Percentiles rank a stretch among this genome's conserved stretches.
phyloP scores from a whole-genome alignment of 2,888 invertebrate genomes.

The Pemphredon lugubris region DNA sequence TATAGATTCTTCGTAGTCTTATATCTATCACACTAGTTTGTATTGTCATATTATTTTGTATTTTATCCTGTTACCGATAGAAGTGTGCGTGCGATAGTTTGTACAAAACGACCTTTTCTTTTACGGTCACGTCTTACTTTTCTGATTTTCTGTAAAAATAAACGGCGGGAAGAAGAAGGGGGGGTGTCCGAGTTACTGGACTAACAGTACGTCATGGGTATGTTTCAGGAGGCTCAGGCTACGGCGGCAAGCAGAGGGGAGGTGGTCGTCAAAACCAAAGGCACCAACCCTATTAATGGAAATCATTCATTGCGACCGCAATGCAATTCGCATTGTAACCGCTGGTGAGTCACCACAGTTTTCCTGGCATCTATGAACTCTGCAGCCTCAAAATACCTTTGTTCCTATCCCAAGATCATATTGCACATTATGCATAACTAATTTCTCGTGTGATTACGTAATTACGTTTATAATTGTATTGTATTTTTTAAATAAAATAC shows the following conservation, averaged over 20 bases:
- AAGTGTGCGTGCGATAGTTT: slow-evolving; percentile 73
- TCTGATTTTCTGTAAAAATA: slow-evolving; percentile 48
- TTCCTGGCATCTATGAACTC: slow-evolving; percentile 52
- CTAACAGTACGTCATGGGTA: slow-evolving; percentile 77
- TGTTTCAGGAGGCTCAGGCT: slow-evolving; percentile 84
- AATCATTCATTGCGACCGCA: slow-evolving; percentile 78
- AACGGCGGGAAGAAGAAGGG: slow-evolving; percentile 47
- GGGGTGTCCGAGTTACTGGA: slow-evolving; percentile 62
- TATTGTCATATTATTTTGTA: slow-evolving; percentile 53
- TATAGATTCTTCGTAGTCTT: slow-evolving; percentile 75
- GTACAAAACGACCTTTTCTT: slow-evolving; percentile 41
- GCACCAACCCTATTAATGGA: slow-evolving; percentile 92
- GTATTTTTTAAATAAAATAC: neutral
- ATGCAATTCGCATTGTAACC: slow-evolving; percentile 79
- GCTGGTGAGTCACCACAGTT: slow-evolving; percentile 78
- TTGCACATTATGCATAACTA: slow-evolving; percentile 12
- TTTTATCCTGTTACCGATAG: slow-evolving; percentile 59
- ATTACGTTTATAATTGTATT: neutral
- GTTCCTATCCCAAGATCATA: slow-evolving; percentile 48
- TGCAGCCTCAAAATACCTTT: slow-evolving; percentile 32
- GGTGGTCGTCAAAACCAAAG: slow-evolving; percentile 87
- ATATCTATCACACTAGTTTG: slow-evolving; percentile 57
- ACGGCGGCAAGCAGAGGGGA: slow-evolving; percentile 93
- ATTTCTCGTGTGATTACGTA: slow-evolving; percentile 11
- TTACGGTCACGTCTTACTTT: slow-evolving; percentile 30